Percentiles rank a stretch among this genome's conserved stretches.
phyloP scores from a whole-genome alignment of 2,888 invertebrate species.

The Drosophila differens region DNA sequence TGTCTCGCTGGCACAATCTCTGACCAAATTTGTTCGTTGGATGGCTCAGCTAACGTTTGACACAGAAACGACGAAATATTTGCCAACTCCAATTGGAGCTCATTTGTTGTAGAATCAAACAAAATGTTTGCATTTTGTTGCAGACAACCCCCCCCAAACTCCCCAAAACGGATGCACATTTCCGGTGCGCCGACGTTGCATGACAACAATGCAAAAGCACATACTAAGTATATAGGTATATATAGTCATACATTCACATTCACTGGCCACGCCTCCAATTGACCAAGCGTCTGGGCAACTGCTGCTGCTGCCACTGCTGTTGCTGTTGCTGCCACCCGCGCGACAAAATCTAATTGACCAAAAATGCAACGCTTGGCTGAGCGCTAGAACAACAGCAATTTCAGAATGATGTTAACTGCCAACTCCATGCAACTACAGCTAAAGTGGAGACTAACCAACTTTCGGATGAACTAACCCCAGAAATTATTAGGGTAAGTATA shows the following conservation, averaged over 20 bases:
- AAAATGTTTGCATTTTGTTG: constrained; percentile 58
- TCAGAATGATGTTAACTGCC: constrained; percentile 37
- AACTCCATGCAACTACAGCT: not conserved
- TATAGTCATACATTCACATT: constrained; percentile 7
- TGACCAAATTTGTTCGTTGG: constrained; percentile 44
- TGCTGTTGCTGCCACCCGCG: constrained; percentile 65
- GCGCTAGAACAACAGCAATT: constrained; percentile 49
- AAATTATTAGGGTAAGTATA: not conserved
- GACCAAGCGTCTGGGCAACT: constrained; percentile 43
- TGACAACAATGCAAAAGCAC: constrained; percentile 61
- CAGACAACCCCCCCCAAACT: constrained; percentile 12
- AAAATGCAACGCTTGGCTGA: constrained; percentile 75
- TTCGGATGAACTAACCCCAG: not conserved
- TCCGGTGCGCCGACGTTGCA: constrained; percentile 69
- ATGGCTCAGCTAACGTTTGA: constrained; percentile 62
- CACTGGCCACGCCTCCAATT: constrained; percentile 54
- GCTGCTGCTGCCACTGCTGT: not conserved
- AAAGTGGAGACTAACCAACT: constrained; percentile 12
- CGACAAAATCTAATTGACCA: constrained; percentile 79
- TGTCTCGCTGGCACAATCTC: constrained; percentile 20
- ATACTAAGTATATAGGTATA: constrained; percentile 28
- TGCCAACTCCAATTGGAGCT: constrained; percentile 57
- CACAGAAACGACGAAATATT: constrained; percentile 68
- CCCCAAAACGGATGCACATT: constrained; percentile 69
- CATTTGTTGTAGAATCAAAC: constrained; percentile 58